These are phyloP conservation scores for Phoenicopterus ruber DNA, from an alignment of 2,113 vertebrate genomes.

Conservation along the genomic window DNA sequence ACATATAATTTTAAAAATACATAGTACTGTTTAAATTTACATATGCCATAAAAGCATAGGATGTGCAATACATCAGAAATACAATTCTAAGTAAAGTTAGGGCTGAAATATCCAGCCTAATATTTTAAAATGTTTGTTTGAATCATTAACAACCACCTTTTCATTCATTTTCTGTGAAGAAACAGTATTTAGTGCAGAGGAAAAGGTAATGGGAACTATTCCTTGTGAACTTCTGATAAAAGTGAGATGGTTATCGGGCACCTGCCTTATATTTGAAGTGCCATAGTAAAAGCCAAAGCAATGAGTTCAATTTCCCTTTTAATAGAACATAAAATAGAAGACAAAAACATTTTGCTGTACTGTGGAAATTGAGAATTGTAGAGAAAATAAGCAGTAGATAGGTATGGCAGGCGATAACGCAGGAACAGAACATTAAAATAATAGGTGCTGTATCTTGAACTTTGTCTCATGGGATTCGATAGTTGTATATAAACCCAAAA, in stretches of 20 bases:
- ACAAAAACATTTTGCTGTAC: background rate
- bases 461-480: background rate
- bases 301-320: background rate
- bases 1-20: background rate
- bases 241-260: background rate
- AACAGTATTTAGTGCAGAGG: background rate
- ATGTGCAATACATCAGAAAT: background rate
- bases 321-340: conserved; percentile 11
- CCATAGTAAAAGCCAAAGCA: background rate
- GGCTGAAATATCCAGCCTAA: background rate
- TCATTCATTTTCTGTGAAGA: background rate
- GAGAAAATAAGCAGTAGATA: conserved; percentile 29
- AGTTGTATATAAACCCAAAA: background rate
- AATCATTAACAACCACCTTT: background rate
- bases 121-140: background rate
- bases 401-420: background rate
- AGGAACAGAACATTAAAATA: background rate
- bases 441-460: background rate
- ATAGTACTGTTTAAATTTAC: conserved; percentile 5
- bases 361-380: conserved; percentile 22
- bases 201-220: background rate
- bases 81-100: background rate
- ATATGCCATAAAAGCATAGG: background rate
- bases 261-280: background rate
- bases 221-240: background rate